Evolutionary conservation across 2,113 vertebrate species (phyloP).

Genomic region (Cebus imitator): DNA sequence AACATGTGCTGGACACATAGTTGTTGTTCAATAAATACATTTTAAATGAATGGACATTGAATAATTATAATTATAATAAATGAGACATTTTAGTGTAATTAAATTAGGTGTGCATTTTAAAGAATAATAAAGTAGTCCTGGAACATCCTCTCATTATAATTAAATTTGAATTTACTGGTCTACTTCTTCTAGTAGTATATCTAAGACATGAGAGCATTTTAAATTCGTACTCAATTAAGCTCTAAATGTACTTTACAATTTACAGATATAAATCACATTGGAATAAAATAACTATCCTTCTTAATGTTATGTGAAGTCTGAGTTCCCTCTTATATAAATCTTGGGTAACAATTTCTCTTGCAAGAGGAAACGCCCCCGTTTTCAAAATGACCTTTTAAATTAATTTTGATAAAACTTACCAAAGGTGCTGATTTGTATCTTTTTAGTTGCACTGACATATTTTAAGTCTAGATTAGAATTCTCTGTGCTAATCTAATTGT

Average conservation of each 20-base stretch:
- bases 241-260: conserved; percentile 63
- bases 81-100: conserved; percentile 38
- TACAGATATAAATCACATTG: conserved; percentile 38
- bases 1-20: not conserved
- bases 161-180: conserved; percentile 69
- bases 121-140: conserved; percentile 26
- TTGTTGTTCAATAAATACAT: conserved; percentile 47
- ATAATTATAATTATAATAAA: conserved; percentile 45
- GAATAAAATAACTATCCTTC: conserved; percentile 31
- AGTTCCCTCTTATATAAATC: conserved; percentile 1
- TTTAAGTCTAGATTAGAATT: not conserved
- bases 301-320: conserved; percentile 13
- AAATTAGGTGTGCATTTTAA: conserved; percentile 54
- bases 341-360: not conserved
- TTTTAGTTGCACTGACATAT: not conserved
- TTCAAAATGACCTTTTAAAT: conserved; percentile 16
- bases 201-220: conserved; percentile 39
- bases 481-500: not conserved
- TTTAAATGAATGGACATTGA: not conserved
- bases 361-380: not conserved
- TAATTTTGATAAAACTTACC: not conserved
- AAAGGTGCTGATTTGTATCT: not conserved
- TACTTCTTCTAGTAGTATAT: conserved; percentile 44
- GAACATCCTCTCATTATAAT: conserved; percentile 53
- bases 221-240: conserved; percentile 64